Conservation (phyloP, 2,888 invertebrate species). For the Tanypteryx hageni region DNA sequence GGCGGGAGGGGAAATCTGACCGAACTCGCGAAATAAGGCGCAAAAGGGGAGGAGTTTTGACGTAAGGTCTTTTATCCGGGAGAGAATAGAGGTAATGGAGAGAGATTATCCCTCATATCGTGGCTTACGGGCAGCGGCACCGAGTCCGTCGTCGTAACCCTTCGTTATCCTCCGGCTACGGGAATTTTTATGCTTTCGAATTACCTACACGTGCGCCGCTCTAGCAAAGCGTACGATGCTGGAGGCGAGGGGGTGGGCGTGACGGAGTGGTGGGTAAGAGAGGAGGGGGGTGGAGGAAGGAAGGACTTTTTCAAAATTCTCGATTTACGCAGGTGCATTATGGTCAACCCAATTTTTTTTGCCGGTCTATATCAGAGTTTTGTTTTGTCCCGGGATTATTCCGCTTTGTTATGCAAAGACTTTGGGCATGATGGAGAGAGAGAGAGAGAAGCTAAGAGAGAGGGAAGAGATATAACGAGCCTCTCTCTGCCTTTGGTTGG, state of each 20-base stretch:
- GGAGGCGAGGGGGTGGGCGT: neutral
- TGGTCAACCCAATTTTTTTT: neutral
- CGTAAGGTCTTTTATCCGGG: neutral
- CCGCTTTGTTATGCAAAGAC: too few relatives aligned
- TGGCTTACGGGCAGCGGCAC: neutral
- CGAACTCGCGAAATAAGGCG: too few relatives aligned
- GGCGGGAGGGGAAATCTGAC: too few relatives aligned
- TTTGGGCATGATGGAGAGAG: too few relatives aligned
- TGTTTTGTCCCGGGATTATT: too few relatives aligned
- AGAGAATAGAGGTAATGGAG: constrained; percentile 11
- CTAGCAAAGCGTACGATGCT: neutral
- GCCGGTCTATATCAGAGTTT: neutral
- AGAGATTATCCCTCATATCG: neutral
- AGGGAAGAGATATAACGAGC: too few relatives aligned
- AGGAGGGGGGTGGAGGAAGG: neutral
- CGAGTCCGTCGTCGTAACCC: neutral
- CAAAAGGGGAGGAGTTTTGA: too few relatives aligned
- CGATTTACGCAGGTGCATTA: neutral
- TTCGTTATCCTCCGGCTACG: constrained; percentile 7
- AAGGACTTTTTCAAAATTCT: neutral
- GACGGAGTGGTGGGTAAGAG: neutral
- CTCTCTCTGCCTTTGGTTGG: too few relatives aligned
- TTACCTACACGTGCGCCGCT: neutral
- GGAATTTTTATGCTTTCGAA: constrained; percentile 19
- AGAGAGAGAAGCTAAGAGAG: too few relatives aligned